Conservation (phyloP, 2,797 vertebrate species). For the Pseudomugil gertrudae region DNA sequence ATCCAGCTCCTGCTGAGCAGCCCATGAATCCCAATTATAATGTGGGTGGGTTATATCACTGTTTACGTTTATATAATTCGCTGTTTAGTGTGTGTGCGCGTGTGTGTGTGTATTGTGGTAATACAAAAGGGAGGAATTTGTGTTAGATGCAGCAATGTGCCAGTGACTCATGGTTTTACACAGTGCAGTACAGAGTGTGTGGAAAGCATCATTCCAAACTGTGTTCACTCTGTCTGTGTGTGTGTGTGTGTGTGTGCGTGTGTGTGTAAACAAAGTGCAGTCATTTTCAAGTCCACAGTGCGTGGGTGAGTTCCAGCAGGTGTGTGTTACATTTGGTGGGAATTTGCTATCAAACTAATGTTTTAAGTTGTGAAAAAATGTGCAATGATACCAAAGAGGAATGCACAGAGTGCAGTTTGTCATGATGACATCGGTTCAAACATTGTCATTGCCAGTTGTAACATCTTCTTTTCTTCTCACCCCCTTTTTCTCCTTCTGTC, state of each 20-base stretch:
- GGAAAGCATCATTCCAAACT: slow-evolving; percentile 42
- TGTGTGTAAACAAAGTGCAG: too few relatives aligned
- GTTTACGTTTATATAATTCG: slow-evolving; percentile 66
- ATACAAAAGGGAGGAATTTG: slow-evolving; percentile 32
- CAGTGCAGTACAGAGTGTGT: slow-evolving; percentile 63
- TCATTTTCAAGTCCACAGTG: slow-evolving; percentile 46
- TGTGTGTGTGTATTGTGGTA: slow-evolving; percentile 17
- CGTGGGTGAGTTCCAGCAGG: slow-evolving; percentile 62
- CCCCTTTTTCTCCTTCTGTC: slow-evolving; percentile 47
- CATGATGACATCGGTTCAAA: not conserved
- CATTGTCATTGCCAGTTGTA: not conserved
- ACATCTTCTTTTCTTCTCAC: slow-evolving; percentile 19
- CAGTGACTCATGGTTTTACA: slow-evolving; percentile 79
- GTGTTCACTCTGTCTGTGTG: slow-evolving; percentile 24
- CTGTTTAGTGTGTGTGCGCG: slow-evolving; percentile 24
- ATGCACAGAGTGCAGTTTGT: slow-evolving; percentile 13
- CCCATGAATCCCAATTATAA: slow-evolving; percentile 64
- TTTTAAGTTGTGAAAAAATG: slow-evolving; percentile 9
- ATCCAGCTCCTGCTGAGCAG: slow-evolving; percentile 59
- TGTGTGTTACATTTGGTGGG: slow-evolving; percentile 39
- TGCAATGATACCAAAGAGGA: slow-evolving; percentile 6
- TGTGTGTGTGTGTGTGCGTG: slow-evolving; percentile 43
- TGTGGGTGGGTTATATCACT: slow-evolving; percentile 59
- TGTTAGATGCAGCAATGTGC: slow-evolving; percentile 69
- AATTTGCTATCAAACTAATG: slow-evolving; percentile 35